Percentiles rank a stretch among this genome's conserved stretches.
These are phyloP conservation scores for Heteractis magnifica DNA, from an alignment of 92 coral and sea anemone genomes.

Conservation along the genomic window DNA sequence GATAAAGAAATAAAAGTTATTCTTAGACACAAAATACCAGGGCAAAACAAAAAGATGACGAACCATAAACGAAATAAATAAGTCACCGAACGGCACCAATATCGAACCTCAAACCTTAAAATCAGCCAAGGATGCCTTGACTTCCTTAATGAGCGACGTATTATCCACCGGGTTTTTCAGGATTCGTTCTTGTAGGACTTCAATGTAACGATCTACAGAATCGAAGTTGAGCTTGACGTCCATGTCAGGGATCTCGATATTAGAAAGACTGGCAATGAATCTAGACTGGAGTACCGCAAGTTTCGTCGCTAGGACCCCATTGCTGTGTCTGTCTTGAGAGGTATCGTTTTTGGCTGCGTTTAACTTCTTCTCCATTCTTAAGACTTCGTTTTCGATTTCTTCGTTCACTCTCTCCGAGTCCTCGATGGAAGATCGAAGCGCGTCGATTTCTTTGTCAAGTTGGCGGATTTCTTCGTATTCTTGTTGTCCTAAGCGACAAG, in stretches of 20 bases:
- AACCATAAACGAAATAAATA: neutral
- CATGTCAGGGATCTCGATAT: conserved; percentile 72
- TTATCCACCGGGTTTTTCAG: conserved; percentile 58
- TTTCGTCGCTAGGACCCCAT: conserved; percentile 86
- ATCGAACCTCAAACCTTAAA: conserved; percentile 62
- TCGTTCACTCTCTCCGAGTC: conserved; percentile 77
- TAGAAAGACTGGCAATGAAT: conserved; percentile 89
- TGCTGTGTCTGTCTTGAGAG: conserved; percentile 67
- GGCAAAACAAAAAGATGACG: neutral
- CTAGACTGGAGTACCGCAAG: conserved; percentile 91
- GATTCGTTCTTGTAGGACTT: conserved; percentile 68
- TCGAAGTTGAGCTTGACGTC: conserved; percentile 86
- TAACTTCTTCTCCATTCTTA: conserved; percentile 71
- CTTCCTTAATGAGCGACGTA: conserved; percentile 63
- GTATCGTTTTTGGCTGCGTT: conserved; percentile 74
- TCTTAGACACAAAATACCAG: too few species aligned
- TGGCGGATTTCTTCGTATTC: conserved; percentile 74
- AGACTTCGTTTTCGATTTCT: conserved; percentile 71
- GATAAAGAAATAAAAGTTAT: too few species aligned
- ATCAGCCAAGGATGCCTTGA: conserved; percentile 86
- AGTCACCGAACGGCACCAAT: neutral
- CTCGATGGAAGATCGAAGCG: conserved; percentile 77
- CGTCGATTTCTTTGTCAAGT: conserved; percentile 80
- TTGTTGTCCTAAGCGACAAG: conserved; percentile 62
- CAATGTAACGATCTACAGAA: conserved; percentile 79